Conservation (phyloP, 2,113 vertebrate species). For the Paratilapia polleni region DNA sequence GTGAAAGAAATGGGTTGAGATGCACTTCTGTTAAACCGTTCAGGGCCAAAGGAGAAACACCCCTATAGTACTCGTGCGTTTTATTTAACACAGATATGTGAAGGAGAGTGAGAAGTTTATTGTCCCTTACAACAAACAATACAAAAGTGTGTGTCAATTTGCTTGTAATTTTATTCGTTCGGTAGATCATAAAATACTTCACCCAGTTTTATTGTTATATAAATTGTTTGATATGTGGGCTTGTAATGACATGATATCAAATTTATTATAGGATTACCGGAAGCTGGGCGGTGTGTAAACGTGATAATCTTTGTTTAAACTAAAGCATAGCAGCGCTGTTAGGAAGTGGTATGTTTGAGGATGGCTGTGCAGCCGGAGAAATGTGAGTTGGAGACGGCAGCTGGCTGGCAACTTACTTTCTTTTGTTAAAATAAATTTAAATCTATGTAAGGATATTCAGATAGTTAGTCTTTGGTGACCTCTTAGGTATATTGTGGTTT, state of each 20-base stretch:
- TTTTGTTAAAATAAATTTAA: background rate
- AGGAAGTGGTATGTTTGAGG: background rate
- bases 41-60: background rate
- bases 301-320: background rate
- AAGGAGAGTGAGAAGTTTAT: background rate
- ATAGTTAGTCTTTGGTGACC: background rate
- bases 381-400: background rate
- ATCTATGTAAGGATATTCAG: background rate
- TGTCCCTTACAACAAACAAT: background rate
- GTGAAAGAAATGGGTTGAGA: background rate
- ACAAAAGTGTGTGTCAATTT: background rate
- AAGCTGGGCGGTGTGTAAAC: constrained; percentile 1
- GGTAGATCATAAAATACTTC: background rate
- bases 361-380: background rate
- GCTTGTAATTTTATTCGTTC: background rate
- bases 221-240: background rate
- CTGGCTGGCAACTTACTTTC: background rate
- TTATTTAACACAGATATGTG: background rate
- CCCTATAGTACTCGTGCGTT: background rate
- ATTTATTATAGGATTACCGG: background rate
- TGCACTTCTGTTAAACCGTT: background rate
- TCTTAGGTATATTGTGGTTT: background rate
- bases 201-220: background rate
- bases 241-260: background rate
- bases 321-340: background rate